Evolutionary conservation across 2,888 invertebrate genomes (phyloP), one percentile per base, ranked within the genome.

Genomic region (Limenitis camilla): DNA sequence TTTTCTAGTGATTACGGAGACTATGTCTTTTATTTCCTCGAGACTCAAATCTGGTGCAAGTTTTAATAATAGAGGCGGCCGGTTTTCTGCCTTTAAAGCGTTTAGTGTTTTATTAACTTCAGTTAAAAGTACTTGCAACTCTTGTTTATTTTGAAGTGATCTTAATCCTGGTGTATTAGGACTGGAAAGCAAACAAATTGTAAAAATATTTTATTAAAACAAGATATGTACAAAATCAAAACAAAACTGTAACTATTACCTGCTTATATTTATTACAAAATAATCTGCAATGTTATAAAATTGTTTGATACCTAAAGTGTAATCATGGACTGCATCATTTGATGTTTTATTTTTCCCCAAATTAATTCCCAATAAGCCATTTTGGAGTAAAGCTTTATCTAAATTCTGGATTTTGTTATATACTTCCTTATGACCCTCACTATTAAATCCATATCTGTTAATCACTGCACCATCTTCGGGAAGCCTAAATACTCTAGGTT

Each of bases 111-210:
- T 79, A 47, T 94, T 89, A 0, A 95, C 85, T 41, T 81, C 86
- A 38, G 74, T 81, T 6, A 98, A 73, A 7, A 99, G 83, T 54
- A 90, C 78, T 63, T 91, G 89, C 4, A 99, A 78, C 61, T 93
- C 90, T 42, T 93, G 88, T 76, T 93, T 94, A 29, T 88, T 89
- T 77, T 99, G 99, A 71, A 98, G 83, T 52, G 91, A 88, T 53
- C 98, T 89, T 45, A 99, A 83, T 0, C 97, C 97, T 2, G 96
- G 95, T 0, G 99, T 99, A 72, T 99, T 99, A 0, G 99, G 99
- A 77, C 98, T 96, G 65, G 54, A 82, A 76, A 38, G 31, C 54
- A 52, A 48, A 42, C 10, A 38, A 19, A 36, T 9, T 29, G 8
- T 45, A n/a, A 35, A 49, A 32, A 44, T n/a, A 4, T 11, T 7